Evolutionary conservation across 2,113 vertebrate species (phyloP).

Genomic region (Anhinga anhinga): DNA sequence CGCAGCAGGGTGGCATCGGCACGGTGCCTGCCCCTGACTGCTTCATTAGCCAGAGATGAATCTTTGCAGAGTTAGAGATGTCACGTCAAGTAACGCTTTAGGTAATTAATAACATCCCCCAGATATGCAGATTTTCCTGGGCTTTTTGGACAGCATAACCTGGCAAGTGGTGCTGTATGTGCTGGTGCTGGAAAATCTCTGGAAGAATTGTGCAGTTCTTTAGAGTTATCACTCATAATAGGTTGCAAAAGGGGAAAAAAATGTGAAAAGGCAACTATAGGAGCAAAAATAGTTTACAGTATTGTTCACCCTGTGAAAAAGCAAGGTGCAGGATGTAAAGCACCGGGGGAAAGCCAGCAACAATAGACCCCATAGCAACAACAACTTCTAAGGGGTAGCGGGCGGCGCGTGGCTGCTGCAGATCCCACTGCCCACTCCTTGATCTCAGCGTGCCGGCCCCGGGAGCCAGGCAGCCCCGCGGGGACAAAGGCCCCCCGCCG

Average conservation of each 20-base stretch:
- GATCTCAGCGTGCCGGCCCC: background rate
- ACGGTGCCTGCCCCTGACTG: background rate
- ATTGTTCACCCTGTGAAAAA: conserved; percentile 56
- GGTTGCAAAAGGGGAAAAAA: background rate
- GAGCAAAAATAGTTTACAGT: conserved; percentile 52
- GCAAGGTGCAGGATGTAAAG: conserved; percentile 57
- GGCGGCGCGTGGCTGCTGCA: background rate
- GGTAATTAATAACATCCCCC: background rate
- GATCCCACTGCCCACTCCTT: conserved; percentile 50
- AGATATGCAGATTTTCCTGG: background rate
- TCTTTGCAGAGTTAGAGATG: background rate
- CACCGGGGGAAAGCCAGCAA: conserved; percentile 13
- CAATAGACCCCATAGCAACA: conserved; percentile 69
- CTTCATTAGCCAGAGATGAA: background rate
- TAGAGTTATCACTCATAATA: background rate
- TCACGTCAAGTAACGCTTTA: background rate
- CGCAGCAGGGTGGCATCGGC: fast-evolving
- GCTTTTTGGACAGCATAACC: background rate
- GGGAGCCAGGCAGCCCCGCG: background rate
- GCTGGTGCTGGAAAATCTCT: background rate
- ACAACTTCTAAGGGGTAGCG: conserved; percentile 63
- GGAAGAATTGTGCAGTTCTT: background rate
- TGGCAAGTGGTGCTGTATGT: fast-evolving
- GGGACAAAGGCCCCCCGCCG: conserved; percentile 39
- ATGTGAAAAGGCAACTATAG: conserved; percentile 21